phyloP scores from a whole-genome alignment of 2,888 invertebrate species.

The Matsumyia berberina region DNA sequence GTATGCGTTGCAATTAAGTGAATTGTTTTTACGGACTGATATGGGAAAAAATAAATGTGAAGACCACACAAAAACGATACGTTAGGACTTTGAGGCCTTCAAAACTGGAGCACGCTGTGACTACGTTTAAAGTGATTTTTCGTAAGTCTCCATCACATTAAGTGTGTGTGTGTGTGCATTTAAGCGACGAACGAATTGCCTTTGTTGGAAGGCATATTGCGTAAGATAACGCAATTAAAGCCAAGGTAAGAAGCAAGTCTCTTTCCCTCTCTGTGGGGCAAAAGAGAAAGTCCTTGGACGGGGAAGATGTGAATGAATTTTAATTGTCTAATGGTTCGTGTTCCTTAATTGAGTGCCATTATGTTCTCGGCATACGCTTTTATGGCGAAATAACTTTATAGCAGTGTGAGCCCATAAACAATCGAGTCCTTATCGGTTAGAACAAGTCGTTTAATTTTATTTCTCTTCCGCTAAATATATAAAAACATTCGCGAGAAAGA shows the following conservation, averaged over 20 bases:
- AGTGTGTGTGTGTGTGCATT: neutral
- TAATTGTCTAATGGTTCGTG: constrained; percentile 52
- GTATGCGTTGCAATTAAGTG: constrained; percentile 31
- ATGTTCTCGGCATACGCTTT: constrained; percentile 13
- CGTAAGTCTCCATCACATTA: neutral
- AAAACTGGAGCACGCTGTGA: constrained; percentile 12
- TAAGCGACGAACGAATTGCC: constrained; percentile 4
- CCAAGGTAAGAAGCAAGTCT: constrained; percentile 22
- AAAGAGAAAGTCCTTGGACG: constrained; percentile 25
- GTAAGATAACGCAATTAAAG: constrained; percentile 53
- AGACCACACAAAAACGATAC: neutral
- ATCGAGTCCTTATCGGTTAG: constrained; percentile 37
- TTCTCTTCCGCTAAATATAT: constrained; percentile 27
- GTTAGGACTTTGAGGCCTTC: neutral
- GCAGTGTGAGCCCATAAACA: constrained; percentile 22
- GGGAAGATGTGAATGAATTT: constrained; percentile 39
- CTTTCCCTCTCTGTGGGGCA: neutral
- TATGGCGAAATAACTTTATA: constrained; percentile 16
- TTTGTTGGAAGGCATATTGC: constrained; percentile 31
- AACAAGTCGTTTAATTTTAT: constrained; percentile 23
- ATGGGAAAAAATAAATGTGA: neutral
- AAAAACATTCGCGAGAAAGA: neutral
- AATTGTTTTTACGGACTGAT: constrained; percentile 44
- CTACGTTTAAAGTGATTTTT: constrained; percentile 3
- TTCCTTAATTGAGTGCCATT: constrained; percentile 46